Conservation (phyloP, 2,888 invertebrate genomes). For the Drosophila mulleri region DNA sequence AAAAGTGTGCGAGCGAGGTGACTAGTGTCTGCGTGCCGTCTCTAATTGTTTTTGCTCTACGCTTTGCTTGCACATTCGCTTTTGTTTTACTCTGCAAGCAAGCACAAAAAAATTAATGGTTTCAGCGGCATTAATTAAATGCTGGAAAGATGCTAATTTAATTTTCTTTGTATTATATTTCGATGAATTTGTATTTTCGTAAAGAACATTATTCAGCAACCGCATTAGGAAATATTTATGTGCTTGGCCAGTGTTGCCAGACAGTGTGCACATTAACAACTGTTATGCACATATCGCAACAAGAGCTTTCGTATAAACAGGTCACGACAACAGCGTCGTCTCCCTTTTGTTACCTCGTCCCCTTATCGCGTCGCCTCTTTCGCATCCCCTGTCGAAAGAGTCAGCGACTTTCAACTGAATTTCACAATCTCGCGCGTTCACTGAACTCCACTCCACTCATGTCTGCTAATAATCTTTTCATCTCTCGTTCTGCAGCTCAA, state of each 20-base stretch:
- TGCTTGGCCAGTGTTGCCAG: constrained; percentile 37
- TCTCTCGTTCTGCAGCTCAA: constrained; percentile 84
- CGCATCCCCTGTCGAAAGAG: constrained; percentile 18
- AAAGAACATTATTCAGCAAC: background rate
- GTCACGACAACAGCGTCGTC: constrained; percentile 23
- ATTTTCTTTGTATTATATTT: background rate
- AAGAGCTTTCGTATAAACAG: constrained; percentile 30
- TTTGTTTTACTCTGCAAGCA: constrained; percentile 62
- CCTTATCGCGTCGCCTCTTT: constrained; percentile 2
- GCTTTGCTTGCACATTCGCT: constrained; percentile 66
- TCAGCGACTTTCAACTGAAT: constrained; percentile 52
- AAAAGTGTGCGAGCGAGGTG: constrained; percentile 64
- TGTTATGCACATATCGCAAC: constrained; percentile 23
- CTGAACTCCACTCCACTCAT: constrained; percentile 21
- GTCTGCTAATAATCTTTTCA: background rate
- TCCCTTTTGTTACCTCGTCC: constrained; percentile 14
- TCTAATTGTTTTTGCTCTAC: constrained; percentile 60
- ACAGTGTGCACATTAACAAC: background rate
- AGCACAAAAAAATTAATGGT: background rate
- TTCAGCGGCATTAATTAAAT: background rate
- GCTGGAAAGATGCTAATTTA: background rate
- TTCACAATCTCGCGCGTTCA: constrained; percentile 57
- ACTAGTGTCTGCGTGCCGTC: constrained; percentile 31
- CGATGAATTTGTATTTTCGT: too few relatives aligned
- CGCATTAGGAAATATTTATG: constrained; percentile 5